These are phyloP conservation scores for Scolopax mira DNA, from an alignment of 2,113 vertebrate genomes.

Conservation along the genomic window DNA sequence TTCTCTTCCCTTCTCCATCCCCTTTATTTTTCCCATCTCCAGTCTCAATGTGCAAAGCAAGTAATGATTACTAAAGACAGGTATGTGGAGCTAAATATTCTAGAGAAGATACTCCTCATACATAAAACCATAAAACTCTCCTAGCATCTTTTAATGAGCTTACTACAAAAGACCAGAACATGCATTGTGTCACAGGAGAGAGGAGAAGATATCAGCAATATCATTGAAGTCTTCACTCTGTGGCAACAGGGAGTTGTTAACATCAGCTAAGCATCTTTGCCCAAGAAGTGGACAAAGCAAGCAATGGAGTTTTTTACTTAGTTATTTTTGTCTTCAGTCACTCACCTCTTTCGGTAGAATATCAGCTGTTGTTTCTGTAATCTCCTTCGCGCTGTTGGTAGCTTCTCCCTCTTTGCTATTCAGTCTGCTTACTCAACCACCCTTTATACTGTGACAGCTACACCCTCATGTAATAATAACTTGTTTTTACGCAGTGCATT, in stretches of 20 bases:
- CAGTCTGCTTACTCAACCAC: constrained; percentile 24
- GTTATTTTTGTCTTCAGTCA: neutral
- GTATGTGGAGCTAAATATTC: neutral
- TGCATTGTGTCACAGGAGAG: neutral
- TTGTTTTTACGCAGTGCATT: neutral
- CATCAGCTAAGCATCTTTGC: neutral
- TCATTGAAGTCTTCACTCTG: neutral
- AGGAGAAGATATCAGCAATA: neutral
- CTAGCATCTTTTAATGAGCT: neutral
- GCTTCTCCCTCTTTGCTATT: neutral
- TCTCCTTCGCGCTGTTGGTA: neutral
- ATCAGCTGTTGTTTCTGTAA: neutral
- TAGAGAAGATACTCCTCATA: neutral
- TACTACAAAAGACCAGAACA: neutral
- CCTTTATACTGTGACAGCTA: constrained; percentile 48
- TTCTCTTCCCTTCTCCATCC: neutral
- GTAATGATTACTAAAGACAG: neutral
- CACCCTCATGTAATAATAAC: constrained; percentile 37
- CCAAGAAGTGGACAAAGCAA: neutral
- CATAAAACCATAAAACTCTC: neutral
- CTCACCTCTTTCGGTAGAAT: constrained; percentile 30
- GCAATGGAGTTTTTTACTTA: neutral
- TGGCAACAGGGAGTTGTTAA: neutral
- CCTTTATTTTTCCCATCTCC: neutral
- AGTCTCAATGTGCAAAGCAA: neutral